Conservation (phyloP, 2,797 vertebrate genomes). For the Leptodactylus fallax region DNA sequence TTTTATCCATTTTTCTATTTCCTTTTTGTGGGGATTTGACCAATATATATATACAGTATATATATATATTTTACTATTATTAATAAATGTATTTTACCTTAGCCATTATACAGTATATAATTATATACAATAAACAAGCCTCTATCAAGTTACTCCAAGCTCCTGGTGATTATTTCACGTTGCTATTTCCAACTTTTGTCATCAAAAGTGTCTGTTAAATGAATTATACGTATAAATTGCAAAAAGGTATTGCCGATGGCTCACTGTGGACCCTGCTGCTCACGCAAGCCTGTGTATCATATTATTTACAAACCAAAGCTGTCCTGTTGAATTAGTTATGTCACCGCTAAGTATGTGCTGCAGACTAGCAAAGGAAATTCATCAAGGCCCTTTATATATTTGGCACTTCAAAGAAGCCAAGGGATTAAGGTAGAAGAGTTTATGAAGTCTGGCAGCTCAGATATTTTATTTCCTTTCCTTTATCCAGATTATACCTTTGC, state of each 20-base stretch:
- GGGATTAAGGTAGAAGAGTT: slow-evolving; percentile 36
- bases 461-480: slow-evolving; percentile 47
- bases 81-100: too few species aligned
- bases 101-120: too few species aligned
- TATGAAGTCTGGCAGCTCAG: slow-evolving; percentile 31
- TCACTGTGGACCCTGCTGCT: background rate
- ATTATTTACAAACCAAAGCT: slow-evolving; percentile 37
- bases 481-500: slow-evolving; percentile 22
- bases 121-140: background rate
- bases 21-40: too few species aligned
- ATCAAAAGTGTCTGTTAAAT: slow-evolving; percentile 30
- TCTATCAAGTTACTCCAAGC: background rate
- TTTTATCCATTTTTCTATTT: too few species aligned
- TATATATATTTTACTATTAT: too few species aligned
- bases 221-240: slow-evolving; percentile 43
- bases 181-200: background rate
- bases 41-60: too few species aligned
- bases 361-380: slow-evolving; percentile 48
- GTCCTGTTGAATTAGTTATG: slow-evolving; percentile 58
- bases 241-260: background rate
- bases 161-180: background rate
- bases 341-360: slow-evolving; percentile 37
- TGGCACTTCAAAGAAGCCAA: slow-evolving; percentile 33
- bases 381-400: slow-evolving; percentile 47
- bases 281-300: background rate